phyloP scores from a whole-genome alignment of 2,888 invertebrate species.

The Panopea generosa region DNA sequence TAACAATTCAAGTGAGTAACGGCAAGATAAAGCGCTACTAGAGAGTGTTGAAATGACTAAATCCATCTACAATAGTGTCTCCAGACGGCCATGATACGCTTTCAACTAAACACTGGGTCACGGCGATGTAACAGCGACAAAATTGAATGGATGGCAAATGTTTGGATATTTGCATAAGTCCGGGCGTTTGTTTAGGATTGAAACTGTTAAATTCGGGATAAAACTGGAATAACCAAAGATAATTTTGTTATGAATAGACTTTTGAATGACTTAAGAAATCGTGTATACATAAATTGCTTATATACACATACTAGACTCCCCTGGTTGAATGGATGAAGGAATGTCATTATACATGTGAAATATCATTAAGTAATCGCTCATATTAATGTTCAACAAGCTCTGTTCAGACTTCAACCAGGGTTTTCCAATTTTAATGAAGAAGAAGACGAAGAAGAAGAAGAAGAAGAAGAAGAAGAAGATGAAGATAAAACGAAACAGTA shows the following conservation, averaged over 20 bases:
- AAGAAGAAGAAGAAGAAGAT: too few species aligned
- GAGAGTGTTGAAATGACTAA: neutral
- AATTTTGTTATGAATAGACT: constrained; percentile 39
- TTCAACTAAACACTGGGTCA: constrained; percentile 27
- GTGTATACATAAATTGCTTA: constrained; percentile 5
- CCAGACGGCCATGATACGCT: constrained; percentile 13
- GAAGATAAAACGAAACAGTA: too few species aligned
- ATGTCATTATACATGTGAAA: too few species aligned
- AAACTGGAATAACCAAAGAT: constrained; percentile 34
- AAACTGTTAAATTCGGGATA: constrained; percentile 33
- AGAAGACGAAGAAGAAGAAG: too few species aligned
- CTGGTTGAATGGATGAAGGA: too few species aligned
- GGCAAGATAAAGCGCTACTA: neutral
- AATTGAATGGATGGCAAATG: constrained; percentile 19
- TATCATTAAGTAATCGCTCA: too few species aligned
- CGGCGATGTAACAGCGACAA: constrained; percentile 18
- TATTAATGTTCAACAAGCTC: too few species aligned
- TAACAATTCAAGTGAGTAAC: constrained; percentile 7
- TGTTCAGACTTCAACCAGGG: too few species aligned
- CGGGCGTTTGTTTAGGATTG: constrained; percentile 41
- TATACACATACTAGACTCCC: too few species aligned
- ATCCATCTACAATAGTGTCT: neutral
- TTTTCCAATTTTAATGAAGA: too few species aligned
- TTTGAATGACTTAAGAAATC: constrained; percentile 11
- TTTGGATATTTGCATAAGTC: constrained; percentile 26